These are phyloP conservation scores for Astatoreochromis straeleni DNA, from an alignment of 2,113 vertebrate species.

Conservation along the genomic window DNA sequence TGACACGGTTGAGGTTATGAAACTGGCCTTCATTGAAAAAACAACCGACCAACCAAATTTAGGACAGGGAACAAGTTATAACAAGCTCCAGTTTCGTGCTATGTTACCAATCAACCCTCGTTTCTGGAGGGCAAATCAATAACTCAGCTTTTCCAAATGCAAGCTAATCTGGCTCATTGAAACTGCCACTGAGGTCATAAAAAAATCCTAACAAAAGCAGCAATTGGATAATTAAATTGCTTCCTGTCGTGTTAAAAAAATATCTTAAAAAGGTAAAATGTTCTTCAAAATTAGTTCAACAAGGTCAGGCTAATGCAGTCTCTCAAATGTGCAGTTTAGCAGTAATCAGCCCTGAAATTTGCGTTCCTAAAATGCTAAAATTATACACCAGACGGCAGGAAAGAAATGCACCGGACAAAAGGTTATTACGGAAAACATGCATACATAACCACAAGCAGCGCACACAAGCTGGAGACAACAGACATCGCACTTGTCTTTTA, in stretches of 20 bases:
- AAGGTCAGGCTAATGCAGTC: not conserved
- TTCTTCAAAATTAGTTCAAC: not conserved
- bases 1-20: conserved; percentile 24
- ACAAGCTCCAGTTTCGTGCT: conserved; percentile 4
- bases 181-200: not conserved
- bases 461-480: not conserved
- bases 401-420: conserved; percentile 2
- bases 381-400: not conserved
- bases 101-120: conserved; percentile 15
- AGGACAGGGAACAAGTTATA: not conserved
- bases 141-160: not conserved
- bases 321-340: not conserved
- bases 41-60: not conserved
- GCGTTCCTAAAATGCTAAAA: conserved; percentile 43
- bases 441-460: not conserved
- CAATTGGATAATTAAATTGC: not conserved
- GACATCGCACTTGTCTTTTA: not conserved
- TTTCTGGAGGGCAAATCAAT: conserved; percentile 38
- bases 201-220: not conserved
- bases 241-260: not conserved
- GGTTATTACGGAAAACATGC: conserved; percentile 9
- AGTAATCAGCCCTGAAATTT: not conserved
- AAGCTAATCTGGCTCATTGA: not conserved
- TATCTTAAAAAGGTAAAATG: not conserved
- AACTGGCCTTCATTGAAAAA: conserved; percentile 5